A percentile compares a stretch with the other conserved stretches of the same genome.
phyloP scores from a whole-genome alignment of 2,888 invertebrate genomes.

The Limulus polyphemus region DNA sequence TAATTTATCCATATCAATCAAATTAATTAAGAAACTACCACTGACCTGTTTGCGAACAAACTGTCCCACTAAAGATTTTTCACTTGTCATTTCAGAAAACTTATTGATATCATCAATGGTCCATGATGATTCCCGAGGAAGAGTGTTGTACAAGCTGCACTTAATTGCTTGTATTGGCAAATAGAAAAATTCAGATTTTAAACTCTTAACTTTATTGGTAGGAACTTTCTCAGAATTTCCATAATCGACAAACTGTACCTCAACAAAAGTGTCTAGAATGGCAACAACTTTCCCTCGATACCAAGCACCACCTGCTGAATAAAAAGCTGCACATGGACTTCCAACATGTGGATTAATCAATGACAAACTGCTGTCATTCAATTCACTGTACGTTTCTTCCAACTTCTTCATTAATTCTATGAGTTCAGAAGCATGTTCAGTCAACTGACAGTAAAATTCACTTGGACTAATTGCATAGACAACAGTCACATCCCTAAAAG shows the following conservation, averaged over 20 bases:
- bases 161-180: conserved; percentile 31
- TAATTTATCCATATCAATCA: conserved; percentile 15
- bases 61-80: conserved; percentile 19
- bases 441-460: conserved; percentile 29
- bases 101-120: conserved; percentile 21
- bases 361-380: conserved; percentile 7
- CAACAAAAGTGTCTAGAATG: conserved; percentile 15
- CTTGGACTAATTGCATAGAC: conserved; percentile 30
- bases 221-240: conserved; percentile 32
- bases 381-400: conserved; percentile 7
- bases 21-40: conserved; percentile 13
- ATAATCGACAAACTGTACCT: conserved; percentile 35
- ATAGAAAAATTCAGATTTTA: conserved; percentile 27
- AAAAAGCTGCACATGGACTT: conserved; percentile 23
- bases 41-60: conserved; percentile 13
- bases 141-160: conserved; percentile 28
- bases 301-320: conserved; percentile 30
- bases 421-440: conserved; percentile 22
- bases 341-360: conserved; percentile 5
- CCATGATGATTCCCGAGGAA: conserved; percentile 13
- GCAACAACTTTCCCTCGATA: conserved; percentile 29
- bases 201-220: conserved; percentile 27
- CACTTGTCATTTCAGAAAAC: conserved; percentile 23
- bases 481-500: conserved; percentile 15
- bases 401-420: conserved; percentile 19